Percentiles rank a stretch among this genome's conserved stretches.
These are phyloP conservation scores for Andricus grossulariae DNA, from an alignment of 1,140 invertebrate genomes.

Conservation along the genomic window DNA sequence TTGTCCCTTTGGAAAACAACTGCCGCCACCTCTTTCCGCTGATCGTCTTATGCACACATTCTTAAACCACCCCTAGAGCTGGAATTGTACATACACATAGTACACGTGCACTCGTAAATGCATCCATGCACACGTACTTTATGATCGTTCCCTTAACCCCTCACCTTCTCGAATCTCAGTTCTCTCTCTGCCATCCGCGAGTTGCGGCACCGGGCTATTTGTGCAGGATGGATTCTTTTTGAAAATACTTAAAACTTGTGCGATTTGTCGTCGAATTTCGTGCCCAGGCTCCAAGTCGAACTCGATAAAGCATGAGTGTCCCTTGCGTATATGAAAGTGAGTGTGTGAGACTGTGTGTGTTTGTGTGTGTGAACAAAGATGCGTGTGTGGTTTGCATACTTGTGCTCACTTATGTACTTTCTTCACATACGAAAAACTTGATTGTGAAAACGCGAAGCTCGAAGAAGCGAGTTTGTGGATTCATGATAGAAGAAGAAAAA, in stretches of 20 bases:
- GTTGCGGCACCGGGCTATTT: slow-evolving; percentile 40
- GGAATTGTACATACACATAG: background rate
- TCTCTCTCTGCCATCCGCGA: slow-evolving; percentile 31
- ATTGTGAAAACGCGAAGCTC: slow-evolving; percentile 18
- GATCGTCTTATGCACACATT: slow-evolving; percentile 32
- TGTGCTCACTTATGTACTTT: slow-evolving; percentile 27
- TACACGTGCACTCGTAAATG: background rate
- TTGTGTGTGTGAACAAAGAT: background rate
- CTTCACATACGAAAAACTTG: slow-evolving; percentile 27
- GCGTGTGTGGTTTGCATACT: slow-evolving; percentile 12
- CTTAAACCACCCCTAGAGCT: slow-evolving; percentile 29
- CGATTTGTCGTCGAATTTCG: slow-evolving; percentile 58
- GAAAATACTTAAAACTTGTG: slow-evolving; percentile 65
- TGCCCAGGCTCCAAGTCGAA: slow-evolving; percentile 47
- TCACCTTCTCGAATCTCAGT: slow-evolving; percentile 4
- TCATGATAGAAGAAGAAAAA: slow-evolving; percentile 38
- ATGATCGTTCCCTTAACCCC: slow-evolving; percentile 55
- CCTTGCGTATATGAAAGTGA: slow-evolving; percentile 26
- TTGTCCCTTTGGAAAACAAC: slow-evolving; percentile 63
- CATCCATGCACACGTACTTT: slow-evolving; percentile 56
- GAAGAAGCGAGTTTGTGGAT: slow-evolving; percentile 21
- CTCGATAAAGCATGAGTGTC: slow-evolving; percentile 51
- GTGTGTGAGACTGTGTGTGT: background rate
- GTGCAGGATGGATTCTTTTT: slow-evolving; percentile 29
- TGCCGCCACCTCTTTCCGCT: slow-evolving; percentile 35